Evolutionary conservation across 2,797 vertebrate genomes (phyloP).

Genomic region (Cheirogaleus major): DNA sequence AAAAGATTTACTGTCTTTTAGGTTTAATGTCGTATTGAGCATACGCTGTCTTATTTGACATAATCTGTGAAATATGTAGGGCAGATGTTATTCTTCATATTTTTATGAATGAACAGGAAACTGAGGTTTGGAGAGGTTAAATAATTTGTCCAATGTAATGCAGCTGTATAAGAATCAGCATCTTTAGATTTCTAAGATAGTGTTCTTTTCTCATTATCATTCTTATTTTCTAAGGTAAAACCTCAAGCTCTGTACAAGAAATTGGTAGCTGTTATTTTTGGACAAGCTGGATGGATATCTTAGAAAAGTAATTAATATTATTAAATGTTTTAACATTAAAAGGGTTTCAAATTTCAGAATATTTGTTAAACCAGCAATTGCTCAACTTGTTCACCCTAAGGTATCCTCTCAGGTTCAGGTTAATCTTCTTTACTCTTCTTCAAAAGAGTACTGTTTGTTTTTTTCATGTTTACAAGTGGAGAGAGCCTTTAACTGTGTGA

Average conservation of each 20-base stretch:
- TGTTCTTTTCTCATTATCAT: neutral
- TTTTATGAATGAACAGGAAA: neutral
- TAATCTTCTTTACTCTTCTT: neutral
- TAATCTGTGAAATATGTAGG: neutral
- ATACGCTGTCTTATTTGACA: neutral
- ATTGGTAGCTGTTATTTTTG: neutral
- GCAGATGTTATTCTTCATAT: neutral
- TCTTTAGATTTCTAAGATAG: neutral
- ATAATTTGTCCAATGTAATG: neutral
- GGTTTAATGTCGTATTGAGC: neutral
- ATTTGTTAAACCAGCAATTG: neutral
- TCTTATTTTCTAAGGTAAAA: neutral
- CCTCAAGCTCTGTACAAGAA: neutral
- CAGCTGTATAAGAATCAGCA: neutral
- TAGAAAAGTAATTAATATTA: constrained; percentile 1
- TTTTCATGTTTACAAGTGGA: neutral
- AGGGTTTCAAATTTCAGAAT: neutral
- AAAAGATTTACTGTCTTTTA: neutral
- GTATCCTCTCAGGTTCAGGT: neutral
- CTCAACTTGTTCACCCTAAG: neutral
- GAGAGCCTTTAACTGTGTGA: neutral
- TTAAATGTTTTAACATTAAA: neutral
- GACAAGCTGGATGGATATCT: neutral
- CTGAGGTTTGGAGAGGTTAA: neutral
- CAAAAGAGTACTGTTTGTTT: neutral